phyloP scores from a whole-genome alignment of 2,113 vertebrate species.

The Macquaria australasica region DNA sequence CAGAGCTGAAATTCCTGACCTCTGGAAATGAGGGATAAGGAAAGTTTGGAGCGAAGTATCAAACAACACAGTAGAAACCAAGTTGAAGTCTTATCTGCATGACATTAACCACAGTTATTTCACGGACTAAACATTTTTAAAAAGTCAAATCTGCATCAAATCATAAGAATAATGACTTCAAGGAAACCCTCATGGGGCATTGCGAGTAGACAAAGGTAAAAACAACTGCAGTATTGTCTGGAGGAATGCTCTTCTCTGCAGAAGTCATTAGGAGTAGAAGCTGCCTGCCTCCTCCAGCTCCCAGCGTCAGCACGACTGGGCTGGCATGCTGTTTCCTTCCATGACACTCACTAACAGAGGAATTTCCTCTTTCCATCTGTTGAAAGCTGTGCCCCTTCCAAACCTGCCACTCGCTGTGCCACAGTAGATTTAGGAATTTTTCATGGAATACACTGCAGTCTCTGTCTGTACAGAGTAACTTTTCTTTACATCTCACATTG shows the following conservation, averaged over 20 bases:
- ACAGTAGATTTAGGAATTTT: conserved; percentile 7
- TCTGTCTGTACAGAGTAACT: not conserved
- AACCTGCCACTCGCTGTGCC: conserved; percentile 29
- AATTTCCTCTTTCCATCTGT: conserved; percentile 72
- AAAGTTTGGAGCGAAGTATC: conserved; percentile 9
- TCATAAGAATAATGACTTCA: conserved; percentile 43
- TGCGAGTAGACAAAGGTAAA: conserved; percentile 34
- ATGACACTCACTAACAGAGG: conserved; percentile 52
- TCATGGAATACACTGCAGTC: not conserved
- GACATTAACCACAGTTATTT: conserved; percentile 13
- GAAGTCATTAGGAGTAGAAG: conserved; percentile 68
- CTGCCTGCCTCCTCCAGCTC: conserved; percentile 43
- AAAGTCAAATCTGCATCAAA: conserved; percentile 76
- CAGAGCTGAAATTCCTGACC: conserved; percentile 28
- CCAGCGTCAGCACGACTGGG: conserved; percentile 38
- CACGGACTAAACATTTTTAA: not conserved
- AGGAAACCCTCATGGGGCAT: conserved; percentile 1
- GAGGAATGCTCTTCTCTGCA: conserved; percentile 69
- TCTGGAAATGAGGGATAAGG: conserved; percentile 9
- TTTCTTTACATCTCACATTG: not conserved
- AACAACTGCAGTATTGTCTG: conserved; percentile 48
- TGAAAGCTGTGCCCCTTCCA: conserved; percentile 18
- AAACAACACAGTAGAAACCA: conserved; percentile 19
- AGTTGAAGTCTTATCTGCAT: conserved; percentile 19
- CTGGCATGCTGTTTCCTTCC: conserved; percentile 66